Base-by-base conservation (phyloP, 2,888 invertebrate genomes). In the Sipunculus nudus region DNA sequence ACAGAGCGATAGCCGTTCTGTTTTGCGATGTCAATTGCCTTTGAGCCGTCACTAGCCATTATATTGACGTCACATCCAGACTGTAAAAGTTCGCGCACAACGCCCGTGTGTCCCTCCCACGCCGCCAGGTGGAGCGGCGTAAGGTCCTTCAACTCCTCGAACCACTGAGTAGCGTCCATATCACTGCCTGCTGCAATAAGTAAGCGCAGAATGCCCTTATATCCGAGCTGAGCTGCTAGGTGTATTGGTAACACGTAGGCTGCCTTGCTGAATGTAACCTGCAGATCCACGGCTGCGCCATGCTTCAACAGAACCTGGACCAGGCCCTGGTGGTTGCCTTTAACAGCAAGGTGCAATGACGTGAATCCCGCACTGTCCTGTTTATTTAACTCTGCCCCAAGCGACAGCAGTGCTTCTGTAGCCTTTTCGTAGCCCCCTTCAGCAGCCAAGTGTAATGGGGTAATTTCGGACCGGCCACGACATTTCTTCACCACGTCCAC, bases 361-460 rank as follows among this genome's bases (percentile, higher is more conserved):
- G 74, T 70, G 52, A 72, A 67, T 2, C 67, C 61, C 2, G 63
- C 53, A 35, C 67, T 70, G 55, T 77, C 74, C 26, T 61, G 64
- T 2, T 61, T 41, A 62, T 78, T 69, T n/a, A 74, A 65, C 25
- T 68, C 63, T 10, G 74, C 75, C 13, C 73, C 72, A 47, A 71
- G 50, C 5, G 63, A 61, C 2, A 76, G 26, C 50, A 78, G 62
- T 2, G 67, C 31, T 41, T 69, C 67, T 0, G 71, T 66, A 16
- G 74, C 65, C 1, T 71, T 59, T 19, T 48, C 39, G 43, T 75
- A 72, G 21, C 67, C 67, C 35, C 63, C 53, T 39, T 65, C 63
- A 31, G 67, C 70, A 3, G 72, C 71, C 40, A 68, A 49, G 39
- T 67, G 70, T 25, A 73, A 46, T 4, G 71, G 60, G 13, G 68